Conservation (phyloP, 2,888 invertebrate genomes). For the Callyntrura sp. region DNA sequence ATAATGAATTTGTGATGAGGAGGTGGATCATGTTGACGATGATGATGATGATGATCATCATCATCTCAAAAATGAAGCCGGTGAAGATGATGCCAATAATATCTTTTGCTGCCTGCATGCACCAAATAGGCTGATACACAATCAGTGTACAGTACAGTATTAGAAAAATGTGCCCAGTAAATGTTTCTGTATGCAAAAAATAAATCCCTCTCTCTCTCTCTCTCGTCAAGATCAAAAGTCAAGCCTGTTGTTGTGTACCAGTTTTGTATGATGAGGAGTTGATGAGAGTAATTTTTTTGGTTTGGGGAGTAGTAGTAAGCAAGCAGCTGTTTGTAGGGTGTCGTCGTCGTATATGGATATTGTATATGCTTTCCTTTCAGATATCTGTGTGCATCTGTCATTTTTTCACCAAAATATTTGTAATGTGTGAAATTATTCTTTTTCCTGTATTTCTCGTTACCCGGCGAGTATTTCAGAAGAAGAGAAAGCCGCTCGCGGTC, state of each 20-base stretch:
- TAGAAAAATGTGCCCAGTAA: neutral
- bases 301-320: neutral
- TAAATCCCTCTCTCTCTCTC: constrained; percentile 8
- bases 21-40: neutral
- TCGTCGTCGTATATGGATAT: too few species aligned
- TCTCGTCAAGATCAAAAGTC: constrained; percentile 38
- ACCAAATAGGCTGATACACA: neutral
- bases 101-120: neutral
- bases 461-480: constrained; percentile 11
- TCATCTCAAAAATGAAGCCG: too few species aligned
- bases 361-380: neutral
- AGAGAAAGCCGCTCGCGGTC: neutral
- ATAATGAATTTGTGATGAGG: constrained; percentile 18
- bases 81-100: neutral
- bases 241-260: neutral
- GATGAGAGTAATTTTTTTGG: neutral
- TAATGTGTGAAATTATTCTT: neutral
- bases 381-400: constrained; percentile 9
- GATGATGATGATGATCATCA: neutral
- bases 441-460: neutral
- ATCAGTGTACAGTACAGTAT: neutral
- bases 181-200: constrained; percentile 32
- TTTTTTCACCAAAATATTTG: too few species aligned
- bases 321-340: constrained; percentile 16
- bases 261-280: too few species aligned